Percentiles rank a stretch among this genome's conserved stretches.
Evolutionary conservation across 2,113 vertebrate species (phyloP).

Genomic region (Caloenas nicobarica): DNA sequence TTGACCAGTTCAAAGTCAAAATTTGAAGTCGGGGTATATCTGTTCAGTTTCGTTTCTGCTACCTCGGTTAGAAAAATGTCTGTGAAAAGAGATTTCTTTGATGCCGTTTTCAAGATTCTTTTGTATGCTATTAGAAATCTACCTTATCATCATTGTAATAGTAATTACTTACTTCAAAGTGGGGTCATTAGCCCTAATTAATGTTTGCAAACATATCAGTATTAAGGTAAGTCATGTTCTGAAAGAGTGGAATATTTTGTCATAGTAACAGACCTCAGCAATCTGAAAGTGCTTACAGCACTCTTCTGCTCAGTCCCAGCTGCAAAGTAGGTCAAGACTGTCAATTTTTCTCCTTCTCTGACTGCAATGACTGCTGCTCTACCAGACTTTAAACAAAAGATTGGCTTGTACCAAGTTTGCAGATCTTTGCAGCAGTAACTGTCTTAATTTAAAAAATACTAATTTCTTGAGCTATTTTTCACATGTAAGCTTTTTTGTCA

Average conservation of each 20-base stretch:
- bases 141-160: neutral
- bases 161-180: neutral
- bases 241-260: neutral
- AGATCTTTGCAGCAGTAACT: neutral
- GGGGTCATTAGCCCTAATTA: neutral
- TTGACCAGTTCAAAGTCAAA: neutral
- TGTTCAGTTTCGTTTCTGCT: neutral
- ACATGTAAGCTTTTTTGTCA: neutral
- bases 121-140: neutral
- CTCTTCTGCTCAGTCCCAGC: neutral
- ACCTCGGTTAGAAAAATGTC: neutral
- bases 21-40: neutral
- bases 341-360: neutral
- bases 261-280: neutral
- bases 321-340: conserved; percentile 20
- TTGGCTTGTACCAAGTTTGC: neutral
- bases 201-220: neutral
- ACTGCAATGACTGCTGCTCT: neutral
- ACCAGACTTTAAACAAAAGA: neutral
- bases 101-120: neutral
- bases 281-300: neutral
- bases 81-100: neutral
- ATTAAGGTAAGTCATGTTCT: neutral
- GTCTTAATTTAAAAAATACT: neutral
- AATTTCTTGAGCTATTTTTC: conserved; percentile 6